Base-by-base conservation (phyloP, 2,888 invertebrate species). In the Euplexia lucipara region DNA sequence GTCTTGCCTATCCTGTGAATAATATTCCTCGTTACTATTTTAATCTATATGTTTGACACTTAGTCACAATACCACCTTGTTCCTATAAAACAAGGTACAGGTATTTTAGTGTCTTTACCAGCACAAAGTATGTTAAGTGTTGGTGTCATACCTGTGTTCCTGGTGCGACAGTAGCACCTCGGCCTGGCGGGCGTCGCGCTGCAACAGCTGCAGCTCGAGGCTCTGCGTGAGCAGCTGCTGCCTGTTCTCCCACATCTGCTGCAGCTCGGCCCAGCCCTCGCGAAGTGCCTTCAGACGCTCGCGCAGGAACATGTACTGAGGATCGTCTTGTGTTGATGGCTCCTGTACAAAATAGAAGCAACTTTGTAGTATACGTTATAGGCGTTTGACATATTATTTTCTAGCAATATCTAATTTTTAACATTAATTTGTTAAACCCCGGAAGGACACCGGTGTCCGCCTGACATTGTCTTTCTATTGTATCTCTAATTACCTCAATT, bases 231-330 rank as follows among this genome's bases (percentile, higher is more conserved):
- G 95, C 80, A 99, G 95, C 83, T 98, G 98, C 90, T 99, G 99
- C 35, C 99, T 95, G 95, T 99, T 99, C 92, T 99, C 99, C 99
- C 99, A 99, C 99, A 99, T 99, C 95, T 99, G 99, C 88, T 99
- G 98, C 70, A 99, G 96, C 90, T 99, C 99, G 75, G 99, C 98
- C 99, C 99, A 99, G 65, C 99, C 99, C 94, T 99, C 99, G 92
- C 99, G 98, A 59, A 99, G 95, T 0, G 99, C 99, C 96, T 99
- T 99, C 81, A 99, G 96, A 48, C 99, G 97, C 95, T 99, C 99
- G 72, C 99, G 97, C 86, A 99, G 96, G 98, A 99, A 99, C 99
- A 99, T 99, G 95, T 99, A 99, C 92, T 99, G 99, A 45, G 99
- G 99, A 95, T 99, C 99, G 92, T 99, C 97, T 91, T 98, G 97